A percentile compares a stretch with the other conserved stretches of the same genome.
phyloP scores from a whole-genome alignment of 2,113 vertebrate species.

The Limnothrissa miodon region DNA sequence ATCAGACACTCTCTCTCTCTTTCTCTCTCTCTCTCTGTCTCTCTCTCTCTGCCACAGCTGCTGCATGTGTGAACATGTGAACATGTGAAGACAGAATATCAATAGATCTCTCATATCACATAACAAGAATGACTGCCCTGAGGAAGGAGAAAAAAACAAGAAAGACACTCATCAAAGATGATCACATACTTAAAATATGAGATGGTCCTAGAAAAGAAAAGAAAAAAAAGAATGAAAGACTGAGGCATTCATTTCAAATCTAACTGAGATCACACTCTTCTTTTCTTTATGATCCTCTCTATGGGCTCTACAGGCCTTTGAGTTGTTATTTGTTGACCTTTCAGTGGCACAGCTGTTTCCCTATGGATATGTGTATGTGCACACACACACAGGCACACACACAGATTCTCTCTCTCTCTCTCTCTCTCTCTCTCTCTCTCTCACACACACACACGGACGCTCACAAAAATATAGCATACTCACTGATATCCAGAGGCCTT shows the following conservation, averaged over 20 bases:
- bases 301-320: not conserved
- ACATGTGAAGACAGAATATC: too few species aligned
- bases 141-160: not conserved
- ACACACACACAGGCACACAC: not conserved
- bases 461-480: not conserved
- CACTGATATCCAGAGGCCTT: not conserved
- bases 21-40: too few species aligned
- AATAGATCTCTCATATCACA: not conserved
- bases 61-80: not conserved
- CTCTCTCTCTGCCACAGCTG: too few species aligned
- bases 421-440: not conserved
- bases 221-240: not conserved
- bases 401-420: not conserved
- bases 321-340: not conserved
- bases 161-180: not conserved
- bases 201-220: not conserved
- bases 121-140: not conserved
- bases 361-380: not conserved
- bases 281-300: not conserved
- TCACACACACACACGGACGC: not conserved
- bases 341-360: not conserved
- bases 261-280: not conserved
- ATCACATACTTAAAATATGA: not conserved
- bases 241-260: not conserved
- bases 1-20: too few species aligned